These are phyloP conservation scores for Drosophila prolongata DNA, from an alignment of 2,888 invertebrate species.

Conservation along the genomic window DNA sequence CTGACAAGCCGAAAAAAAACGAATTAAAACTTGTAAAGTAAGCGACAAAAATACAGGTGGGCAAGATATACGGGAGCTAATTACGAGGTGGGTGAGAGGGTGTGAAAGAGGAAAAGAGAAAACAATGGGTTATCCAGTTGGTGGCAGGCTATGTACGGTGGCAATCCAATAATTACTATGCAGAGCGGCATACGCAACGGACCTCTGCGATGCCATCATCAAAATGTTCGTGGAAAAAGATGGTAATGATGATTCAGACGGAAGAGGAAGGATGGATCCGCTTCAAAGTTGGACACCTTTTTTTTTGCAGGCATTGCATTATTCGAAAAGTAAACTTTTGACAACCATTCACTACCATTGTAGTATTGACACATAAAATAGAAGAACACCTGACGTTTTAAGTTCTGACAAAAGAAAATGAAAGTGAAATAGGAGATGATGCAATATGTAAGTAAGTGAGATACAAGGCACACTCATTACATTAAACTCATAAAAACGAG, in stretches of 20 bases:
- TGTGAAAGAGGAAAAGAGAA: conserved; percentile 25
- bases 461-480: too few relatives aligned
- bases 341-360: not conserved
- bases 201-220: conserved; percentile 14
- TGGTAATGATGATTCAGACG: conserved; percentile 42
- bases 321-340: conserved; percentile 11
- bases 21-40: conserved; percentile 60
- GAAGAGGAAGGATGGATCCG: conserved; percentile 40
- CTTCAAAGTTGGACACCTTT: conserved; percentile 11
- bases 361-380: not conserved
- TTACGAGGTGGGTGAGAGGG: conserved; percentile 50
- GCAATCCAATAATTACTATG: conserved; percentile 74
- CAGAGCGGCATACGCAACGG: conserved; percentile 58
- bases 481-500: too few relatives aligned
- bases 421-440: conserved; percentile 6
- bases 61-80: conserved; percentile 62
- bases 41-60: conserved; percentile 36
- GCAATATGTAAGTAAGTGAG: conserved; percentile 9
- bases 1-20: conserved; percentile 43
- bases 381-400: conserved; percentile 2
- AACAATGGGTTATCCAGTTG: conserved; percentile 41
- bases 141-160: conserved; percentile 25
- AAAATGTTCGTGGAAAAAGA: conserved; percentile 15
- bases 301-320: conserved; percentile 6
- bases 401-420: conserved; percentile 1